Conservation (phyloP, 2,113 vertebrate species). For the Phoenicopterus ruber region DNA sequence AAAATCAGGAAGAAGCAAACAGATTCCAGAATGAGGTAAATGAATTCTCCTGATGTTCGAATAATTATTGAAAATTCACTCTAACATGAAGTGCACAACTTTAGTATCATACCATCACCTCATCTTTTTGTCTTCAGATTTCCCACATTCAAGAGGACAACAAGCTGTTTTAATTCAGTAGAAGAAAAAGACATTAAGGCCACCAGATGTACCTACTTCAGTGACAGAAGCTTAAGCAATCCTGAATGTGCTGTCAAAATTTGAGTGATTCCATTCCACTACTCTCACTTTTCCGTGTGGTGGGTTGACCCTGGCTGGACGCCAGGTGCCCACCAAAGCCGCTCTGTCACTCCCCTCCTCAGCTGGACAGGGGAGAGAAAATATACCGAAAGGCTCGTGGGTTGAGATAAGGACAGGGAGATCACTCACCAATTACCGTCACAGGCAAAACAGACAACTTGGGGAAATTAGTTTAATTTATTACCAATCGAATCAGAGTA, state of each 20-base stretch:
- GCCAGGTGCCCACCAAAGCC: too few relatives aligned
- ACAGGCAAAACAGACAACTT: too few relatives aligned
- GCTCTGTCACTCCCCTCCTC: too few relatives aligned
- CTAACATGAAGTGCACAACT: not conserved
- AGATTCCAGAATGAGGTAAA: not conserved
- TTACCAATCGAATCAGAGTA: too few relatives aligned
- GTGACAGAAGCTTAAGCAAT: not conserved
- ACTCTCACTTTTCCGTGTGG: not conserved
- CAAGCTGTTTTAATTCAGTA: not conserved
- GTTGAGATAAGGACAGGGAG: too few relatives aligned
- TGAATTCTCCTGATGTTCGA: accelerated
- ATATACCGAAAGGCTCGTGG: too few relatives aligned
- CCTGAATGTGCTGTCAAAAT: not conserved
- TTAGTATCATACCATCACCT: not conserved
- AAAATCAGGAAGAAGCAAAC: not conserved
- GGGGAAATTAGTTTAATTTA: too few relatives aligned
- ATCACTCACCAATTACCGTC: too few relatives aligned
- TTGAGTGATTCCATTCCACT: not conserved
- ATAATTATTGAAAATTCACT: not conserved
- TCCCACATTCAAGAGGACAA: not conserved
- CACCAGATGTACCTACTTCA: not conserved
- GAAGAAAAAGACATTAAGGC: not conserved
- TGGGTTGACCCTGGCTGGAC: too few relatives aligned
- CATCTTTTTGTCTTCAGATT: not conserved
- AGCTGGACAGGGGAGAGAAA: too few relatives aligned